Percentiles rank a stretch among this genome's conserved stretches.
These are phyloP conservation scores for Drosophila lacteicornis DNA, from an alignment of 1,140 invertebrate species.

Conservation along the genomic window DNA sequence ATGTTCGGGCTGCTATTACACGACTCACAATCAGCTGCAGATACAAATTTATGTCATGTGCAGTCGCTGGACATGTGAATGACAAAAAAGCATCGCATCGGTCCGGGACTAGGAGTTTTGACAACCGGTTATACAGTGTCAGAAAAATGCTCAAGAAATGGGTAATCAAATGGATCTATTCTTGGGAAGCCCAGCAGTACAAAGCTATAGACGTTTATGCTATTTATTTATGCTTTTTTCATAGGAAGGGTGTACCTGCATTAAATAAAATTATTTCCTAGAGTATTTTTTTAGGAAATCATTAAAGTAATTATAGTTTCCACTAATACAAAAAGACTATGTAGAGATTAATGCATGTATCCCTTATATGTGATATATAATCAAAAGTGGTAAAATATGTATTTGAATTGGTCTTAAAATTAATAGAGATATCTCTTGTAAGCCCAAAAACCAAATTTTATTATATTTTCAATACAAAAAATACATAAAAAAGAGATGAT, in stretches of 20 bases:
- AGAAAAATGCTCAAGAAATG: not conserved
- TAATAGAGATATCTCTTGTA: too few species aligned
- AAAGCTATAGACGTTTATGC: not conserved
- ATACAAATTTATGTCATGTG: conserved; percentile 79
- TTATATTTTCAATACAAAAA: too few species aligned
- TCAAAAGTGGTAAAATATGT: too few species aligned
- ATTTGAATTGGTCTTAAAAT: too few species aligned
- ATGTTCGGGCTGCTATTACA: conserved; percentile 52
- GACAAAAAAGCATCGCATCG: conserved; percentile 51
- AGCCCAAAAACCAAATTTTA: too few species aligned
- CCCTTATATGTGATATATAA: too few species aligned
- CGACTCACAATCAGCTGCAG: conserved; percentile 61
- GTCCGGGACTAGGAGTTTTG: conserved; percentile 43
- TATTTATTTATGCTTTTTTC: not conserved
- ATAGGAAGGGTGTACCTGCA: not conserved
- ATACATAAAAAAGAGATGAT: too few species aligned
- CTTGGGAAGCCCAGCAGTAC: too few species aligned
- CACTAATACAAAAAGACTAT: too few species aligned
- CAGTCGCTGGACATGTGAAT: conserved; percentile 57
- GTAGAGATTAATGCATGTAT: too few species aligned
- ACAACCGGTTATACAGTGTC: conserved; percentile 61
- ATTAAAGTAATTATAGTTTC: not conserved
- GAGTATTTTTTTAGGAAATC: not conserved
- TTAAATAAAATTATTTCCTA: not conserved
- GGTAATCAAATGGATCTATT: not conserved